Conservation (phyloP, 2,113 vertebrate species). For the Xenus cinereus region DNA sequence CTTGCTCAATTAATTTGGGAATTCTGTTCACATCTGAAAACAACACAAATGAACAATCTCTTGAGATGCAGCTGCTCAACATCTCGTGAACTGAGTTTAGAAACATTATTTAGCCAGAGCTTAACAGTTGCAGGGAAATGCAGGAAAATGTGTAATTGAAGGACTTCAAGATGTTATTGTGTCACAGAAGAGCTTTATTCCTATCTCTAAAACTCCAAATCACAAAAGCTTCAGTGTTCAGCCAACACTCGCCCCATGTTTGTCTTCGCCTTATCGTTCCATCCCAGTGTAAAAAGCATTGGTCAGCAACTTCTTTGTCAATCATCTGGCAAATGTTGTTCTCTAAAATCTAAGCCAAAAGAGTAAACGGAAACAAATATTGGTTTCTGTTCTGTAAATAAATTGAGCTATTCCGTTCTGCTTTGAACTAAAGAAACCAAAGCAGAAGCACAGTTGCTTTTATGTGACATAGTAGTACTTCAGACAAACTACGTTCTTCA, state of each 20-base stretch:
- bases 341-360: slow-evolving; percentile 22
- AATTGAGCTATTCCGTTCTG: slow-evolving; percentile 21
- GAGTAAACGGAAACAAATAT: slow-evolving; percentile 39
- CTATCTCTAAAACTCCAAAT: background rate
- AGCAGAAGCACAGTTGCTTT: background rate
- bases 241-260: background rate
- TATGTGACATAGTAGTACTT: background rate
- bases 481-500: background rate
- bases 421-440: slow-evolving; percentile 15
- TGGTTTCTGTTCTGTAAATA: slow-evolving; percentile 51
- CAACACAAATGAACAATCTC: background rate
- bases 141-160: background rate
- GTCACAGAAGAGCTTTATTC: background rate
- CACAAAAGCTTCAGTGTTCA: background rate
- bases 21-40: background rate
- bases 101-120: background rate
- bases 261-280: background rate
- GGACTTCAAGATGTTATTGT: background rate
- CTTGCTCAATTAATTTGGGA: background rate
- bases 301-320: slow-evolving; percentile 17
- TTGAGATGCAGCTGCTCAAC: background rate
- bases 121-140: background rate
- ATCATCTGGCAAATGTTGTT: background rate
- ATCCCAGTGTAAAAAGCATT: background rate
- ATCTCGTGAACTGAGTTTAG: background rate